phyloP scores from a whole-genome alignment of 2,888 invertebrate species.

The Sepioteuthis lessoniana region DNA sequence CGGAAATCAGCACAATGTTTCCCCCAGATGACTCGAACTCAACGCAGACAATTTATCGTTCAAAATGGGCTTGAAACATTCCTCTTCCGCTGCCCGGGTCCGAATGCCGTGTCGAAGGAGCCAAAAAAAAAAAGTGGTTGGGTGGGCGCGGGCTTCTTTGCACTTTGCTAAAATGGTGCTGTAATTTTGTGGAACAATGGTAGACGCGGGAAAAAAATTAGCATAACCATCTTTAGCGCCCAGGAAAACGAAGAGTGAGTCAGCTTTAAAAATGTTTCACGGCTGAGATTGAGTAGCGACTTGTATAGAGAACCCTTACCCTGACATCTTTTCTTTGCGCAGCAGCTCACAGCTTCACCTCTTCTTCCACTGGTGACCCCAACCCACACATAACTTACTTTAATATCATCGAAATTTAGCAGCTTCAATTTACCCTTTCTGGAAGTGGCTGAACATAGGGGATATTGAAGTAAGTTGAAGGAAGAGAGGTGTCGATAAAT shows the following conservation, averaged over 20 bases:
- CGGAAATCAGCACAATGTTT: neutral
- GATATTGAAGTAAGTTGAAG: neutral
- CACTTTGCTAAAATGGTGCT: neutral
- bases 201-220: neutral
- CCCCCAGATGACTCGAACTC: neutral
- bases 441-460: neutral
- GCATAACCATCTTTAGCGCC: neutral
- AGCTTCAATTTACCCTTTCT: neutral
- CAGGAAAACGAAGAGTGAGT: neutral
- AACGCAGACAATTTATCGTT: neutral
- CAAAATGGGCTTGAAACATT: neutral
- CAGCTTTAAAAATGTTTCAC: neutral
- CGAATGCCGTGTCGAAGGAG: neutral
- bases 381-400: neutral
- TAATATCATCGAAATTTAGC: neutral
- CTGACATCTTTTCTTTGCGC: neutral
- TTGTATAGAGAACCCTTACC: neutral
- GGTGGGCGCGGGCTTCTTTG: neutral
- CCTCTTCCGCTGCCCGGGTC: constrained; percentile 13
- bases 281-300: neutral
- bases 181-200: constrained; percentile 12
- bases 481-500: neutral
- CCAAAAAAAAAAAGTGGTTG: neutral
- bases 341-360: neutral
- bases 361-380: neutral